A percentile compares a stretch with the other conserved stretches of the same genome.
Conservation (phyloP, 2,113 vertebrate genomes). For the Phalacrocorax aristotelis region DNA sequence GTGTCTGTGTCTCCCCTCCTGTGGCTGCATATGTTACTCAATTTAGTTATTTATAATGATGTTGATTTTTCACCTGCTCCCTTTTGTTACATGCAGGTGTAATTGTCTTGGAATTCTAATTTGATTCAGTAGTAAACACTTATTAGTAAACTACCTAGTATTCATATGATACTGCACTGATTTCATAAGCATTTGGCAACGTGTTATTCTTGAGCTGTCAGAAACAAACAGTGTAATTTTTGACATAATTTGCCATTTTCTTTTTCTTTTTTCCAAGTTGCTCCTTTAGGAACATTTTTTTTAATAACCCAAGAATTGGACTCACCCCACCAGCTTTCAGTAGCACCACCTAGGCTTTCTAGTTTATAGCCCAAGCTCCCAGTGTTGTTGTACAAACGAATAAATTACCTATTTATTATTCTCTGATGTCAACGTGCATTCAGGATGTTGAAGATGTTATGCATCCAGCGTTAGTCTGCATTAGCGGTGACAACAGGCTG, state of each 20-base stretch:
- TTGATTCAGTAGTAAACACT: not conserved
- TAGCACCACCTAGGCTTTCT: not conserved
- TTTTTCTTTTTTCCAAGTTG: not conserved
- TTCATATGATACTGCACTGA: not conserved
- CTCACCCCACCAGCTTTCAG: not conserved
- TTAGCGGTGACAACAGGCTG: not conserved
- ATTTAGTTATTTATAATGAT: not conserved
- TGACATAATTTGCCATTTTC: not conserved
- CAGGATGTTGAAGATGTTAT: not conserved
- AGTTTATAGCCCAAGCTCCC: not conserved
- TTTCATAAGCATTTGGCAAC: not conserved
- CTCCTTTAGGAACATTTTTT: not conserved
- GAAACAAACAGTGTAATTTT: not conserved
- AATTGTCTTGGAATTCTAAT: not conserved
- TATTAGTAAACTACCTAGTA: not conserved
- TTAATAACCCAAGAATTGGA: not conserved
- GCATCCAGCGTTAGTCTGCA: rapidly evolving
- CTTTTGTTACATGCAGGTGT: not conserved
- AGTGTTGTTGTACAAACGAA: not conserved
- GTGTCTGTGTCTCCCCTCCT: not conserved
- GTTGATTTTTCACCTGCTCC: not conserved
- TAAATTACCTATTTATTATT: not conserved
- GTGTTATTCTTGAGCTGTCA: not conserved
- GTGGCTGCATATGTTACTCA: not conserved
- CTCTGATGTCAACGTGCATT: not conserved